These are phyloP conservation scores for Athene noctua DNA, from an alignment of 2,113 vertebrate species.

Conservation along the genomic window DNA sequence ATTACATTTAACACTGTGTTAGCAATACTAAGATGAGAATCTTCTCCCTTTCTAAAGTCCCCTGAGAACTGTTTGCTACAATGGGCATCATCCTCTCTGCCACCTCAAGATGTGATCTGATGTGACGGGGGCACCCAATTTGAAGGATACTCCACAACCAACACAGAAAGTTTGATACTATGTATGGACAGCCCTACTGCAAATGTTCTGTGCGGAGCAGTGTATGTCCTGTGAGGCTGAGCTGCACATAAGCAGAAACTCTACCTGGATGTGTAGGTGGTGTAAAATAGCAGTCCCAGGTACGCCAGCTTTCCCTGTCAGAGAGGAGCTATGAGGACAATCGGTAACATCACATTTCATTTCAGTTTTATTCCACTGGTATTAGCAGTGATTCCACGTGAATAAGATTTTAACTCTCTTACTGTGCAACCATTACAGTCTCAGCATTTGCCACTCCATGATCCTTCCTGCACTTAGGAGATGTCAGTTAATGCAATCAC, in stretches of 20 bases:
- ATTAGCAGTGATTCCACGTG: accelerated
- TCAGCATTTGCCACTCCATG: background rate
- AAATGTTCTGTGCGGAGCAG: background rate
- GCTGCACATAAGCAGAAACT: background rate
- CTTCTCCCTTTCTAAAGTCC: background rate
- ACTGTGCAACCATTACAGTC: background rate
- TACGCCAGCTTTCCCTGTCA: background rate
- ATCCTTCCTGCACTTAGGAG: background rate
- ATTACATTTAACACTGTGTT: background rate
- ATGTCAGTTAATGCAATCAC: background rate
- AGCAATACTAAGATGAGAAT: background rate
- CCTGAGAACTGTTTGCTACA: background rate
- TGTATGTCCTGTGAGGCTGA: background rate
- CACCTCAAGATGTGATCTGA: background rate
- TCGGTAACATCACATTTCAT: accelerated
- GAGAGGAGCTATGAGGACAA: background rate
- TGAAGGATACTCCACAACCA: background rate
- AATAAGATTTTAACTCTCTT: background rate
- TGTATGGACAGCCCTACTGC: background rate
- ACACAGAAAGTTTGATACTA: background rate
- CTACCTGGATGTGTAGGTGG: background rate
- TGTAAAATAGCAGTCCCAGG: background rate
- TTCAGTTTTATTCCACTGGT: background rate
- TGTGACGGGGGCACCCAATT: background rate
- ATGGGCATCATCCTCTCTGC: background rate